Evolutionary conservation across 2,888 invertebrate genomes (phyloP).

Genomic region (Stenodema calcarata): DNA sequence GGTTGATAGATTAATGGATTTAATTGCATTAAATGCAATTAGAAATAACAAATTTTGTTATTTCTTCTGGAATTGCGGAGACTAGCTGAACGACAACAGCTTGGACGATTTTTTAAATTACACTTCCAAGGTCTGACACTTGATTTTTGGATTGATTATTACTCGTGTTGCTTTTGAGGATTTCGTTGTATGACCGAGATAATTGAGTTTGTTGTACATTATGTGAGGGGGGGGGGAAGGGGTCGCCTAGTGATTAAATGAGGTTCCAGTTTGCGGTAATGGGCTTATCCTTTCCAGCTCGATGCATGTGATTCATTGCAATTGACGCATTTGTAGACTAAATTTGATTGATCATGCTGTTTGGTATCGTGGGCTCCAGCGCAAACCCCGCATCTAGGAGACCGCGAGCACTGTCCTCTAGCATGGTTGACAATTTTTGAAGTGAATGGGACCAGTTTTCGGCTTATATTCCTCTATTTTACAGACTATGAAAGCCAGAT

Average conservation of each 20-base stretch:
- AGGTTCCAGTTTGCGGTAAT: neutral
- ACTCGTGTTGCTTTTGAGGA: neutral
- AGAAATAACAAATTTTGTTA: too few species aligned
- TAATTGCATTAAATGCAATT: too few species aligned
- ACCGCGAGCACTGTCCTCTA: neutral
- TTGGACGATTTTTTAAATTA: neutral
- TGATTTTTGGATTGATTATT: neutral
- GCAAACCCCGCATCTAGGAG: too few species aligned
- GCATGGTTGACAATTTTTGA: constrained; percentile 2
- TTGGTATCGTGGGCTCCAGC: neutral
- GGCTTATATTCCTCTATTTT: neutral
- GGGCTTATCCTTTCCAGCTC: neutral
- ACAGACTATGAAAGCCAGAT: neutral
- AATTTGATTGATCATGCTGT: neutral
- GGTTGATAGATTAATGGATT: too few species aligned
- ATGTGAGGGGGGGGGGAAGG: neutral
- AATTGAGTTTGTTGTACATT: neutral
- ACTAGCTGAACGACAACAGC: too few species aligned
- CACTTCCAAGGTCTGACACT: neutral
- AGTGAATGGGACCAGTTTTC: neutral
- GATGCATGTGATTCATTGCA: neutral
- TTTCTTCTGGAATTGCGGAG: too few species aligned
- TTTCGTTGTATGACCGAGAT: neutral
- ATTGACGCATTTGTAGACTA: neutral
- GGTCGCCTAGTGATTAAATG: neutral